These are phyloP conservation scores for Harpegnathos saltator DNA, from an alignment of 1,140 invertebrate species.

Conservation along the genomic window DNA sequence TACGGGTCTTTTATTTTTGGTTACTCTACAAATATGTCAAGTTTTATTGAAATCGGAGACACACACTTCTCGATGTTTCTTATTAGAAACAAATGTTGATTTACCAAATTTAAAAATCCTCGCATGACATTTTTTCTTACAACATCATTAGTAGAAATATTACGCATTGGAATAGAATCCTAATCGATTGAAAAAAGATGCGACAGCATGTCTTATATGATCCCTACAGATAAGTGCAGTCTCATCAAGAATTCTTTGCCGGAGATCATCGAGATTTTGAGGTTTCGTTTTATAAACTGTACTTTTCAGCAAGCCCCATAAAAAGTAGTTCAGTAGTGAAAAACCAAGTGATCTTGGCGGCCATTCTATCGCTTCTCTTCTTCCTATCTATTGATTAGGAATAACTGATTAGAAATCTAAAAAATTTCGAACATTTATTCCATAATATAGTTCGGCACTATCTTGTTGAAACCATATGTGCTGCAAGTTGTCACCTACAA, in stretches of 20 bases:
- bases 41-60: no score
- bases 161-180: no score
- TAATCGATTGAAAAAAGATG: no score
- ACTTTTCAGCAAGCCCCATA: not conserved
- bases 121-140: no score
- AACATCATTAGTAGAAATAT: no score
- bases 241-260: not conserved
- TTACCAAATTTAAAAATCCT: no score
- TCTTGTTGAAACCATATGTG: not conserved
- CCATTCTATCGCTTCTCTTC: slow-evolving; percentile 9
- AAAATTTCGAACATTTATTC: not conserved
- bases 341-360: not conserved
- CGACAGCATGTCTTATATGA: no score
- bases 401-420: not conserved
- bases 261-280: not conserved
- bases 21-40: no score
- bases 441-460: not conserved
- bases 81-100: no score
- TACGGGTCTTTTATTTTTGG: no score
- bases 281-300: not conserved
- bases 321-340: not conserved
- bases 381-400: not conserved
- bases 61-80: no score
- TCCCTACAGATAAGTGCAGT: no score
- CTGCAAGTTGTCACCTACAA: not conserved